Evolutionary conservation across 2,113 vertebrate species (phyloP).

Genomic region (Tyto alba): DNA sequence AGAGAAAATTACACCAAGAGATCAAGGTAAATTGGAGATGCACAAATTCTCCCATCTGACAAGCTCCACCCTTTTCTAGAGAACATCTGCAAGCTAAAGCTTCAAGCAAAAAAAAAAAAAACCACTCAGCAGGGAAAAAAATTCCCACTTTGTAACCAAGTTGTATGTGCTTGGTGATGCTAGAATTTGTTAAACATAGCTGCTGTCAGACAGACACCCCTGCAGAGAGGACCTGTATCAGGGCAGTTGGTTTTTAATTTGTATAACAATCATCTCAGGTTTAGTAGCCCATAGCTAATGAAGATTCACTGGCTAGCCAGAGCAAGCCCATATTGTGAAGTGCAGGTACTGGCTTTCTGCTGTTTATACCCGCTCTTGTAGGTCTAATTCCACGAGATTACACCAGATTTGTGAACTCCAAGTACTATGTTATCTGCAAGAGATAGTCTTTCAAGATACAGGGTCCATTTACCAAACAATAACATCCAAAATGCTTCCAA

Average conservation of each 20-base stretch:
- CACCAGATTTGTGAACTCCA: background rate
- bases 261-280: background rate
- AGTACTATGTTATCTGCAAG: background rate
- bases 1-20: background rate
- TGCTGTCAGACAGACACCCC: background rate
- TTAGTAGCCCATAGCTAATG: background rate
- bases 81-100: background rate
- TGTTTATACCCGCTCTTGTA: background rate
- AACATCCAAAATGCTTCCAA: background rate
- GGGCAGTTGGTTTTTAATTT: background rate
- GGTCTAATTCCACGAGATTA: background rate
- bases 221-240: background rate
- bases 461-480: background rate
- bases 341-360: background rate
- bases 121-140: background rate
- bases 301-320: background rate
- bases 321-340: rapidly evolving
- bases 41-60: background rate
- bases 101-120: background rate
- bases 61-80: background rate
- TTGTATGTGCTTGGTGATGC: background rate
- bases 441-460: background rate
- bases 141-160: background rate
- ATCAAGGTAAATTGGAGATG: background rate
- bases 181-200: background rate